Evolutionary conservation across 2,113 vertebrate species (phyloP), one percentile per base, ranked within the genome.

Genomic region (Muntiacus muntjak): DNA sequence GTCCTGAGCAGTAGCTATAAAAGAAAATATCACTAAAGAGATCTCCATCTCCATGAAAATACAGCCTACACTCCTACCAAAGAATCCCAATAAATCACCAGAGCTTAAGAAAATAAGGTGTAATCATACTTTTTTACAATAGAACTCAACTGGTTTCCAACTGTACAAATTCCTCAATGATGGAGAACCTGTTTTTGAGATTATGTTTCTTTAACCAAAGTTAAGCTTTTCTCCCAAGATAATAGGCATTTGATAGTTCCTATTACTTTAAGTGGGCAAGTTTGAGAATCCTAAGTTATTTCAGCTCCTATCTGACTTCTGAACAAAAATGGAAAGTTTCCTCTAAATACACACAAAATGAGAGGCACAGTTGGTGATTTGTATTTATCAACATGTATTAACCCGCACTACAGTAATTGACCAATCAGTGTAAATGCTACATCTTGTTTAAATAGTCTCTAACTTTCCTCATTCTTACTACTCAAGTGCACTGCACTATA

Each of bases 271-370:
- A 89, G 36, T 52, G 57, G 25, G 3, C 74, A 88, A 76, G 8
- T 62, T 96, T 95, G 62, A 96, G 52, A 95, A 96, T 30, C 4
- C 84, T 74, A 92, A 86, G n/a, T 3, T 58, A 47, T 25, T 91
- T 98, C 58, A 96, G 54, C 58, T 94, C 28, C 71, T 90, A 98
- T 97, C 93, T 98, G 95, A 97, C 95, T 92, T 95, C 96, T 93
- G 78, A 85, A 89, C n/a, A 97, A 60, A 97, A 87, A 71, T 64
- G 97, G 58, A 92, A 97, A 87, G 97, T 93, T 97, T 98, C 97
- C 92, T 97, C 95, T 96, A 96, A 92, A 96, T 54, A 95, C 97
- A 98, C 89, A 95, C 95, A 97, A 98, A 98, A 98, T 88, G 97
- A 97, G 97, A 97, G 87, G 92, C 89, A 97, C 98, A 97, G 98